Evolutionary conservation across 2,113 vertebrate species (phyloP).

Genomic region (Catagonus wagneri): DNA sequence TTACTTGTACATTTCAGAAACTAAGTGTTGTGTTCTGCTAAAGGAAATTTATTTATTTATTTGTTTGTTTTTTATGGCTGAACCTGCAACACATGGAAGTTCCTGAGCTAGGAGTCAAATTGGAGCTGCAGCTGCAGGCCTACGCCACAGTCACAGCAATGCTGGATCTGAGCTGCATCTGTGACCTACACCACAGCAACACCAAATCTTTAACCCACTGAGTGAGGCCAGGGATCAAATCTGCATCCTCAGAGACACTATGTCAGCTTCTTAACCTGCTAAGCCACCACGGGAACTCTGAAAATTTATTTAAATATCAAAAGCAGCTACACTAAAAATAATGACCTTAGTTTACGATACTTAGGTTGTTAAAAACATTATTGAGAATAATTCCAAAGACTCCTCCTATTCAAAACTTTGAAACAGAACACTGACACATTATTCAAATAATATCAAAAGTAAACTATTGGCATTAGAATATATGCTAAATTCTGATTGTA

Average conservation of each 20-base stretch:
- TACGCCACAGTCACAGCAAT: too few species aligned
- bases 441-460: background rate
- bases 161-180: too few species aligned
- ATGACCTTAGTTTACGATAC: background rate
- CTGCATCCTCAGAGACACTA: too few species aligned
- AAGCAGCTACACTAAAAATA: background rate
- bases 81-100: too few species aligned
- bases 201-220: too few species aligned
- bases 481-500: background rate
- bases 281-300: too few species aligned
- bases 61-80: too few species aligned
- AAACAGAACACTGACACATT: background rate
- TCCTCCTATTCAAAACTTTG: background rate
- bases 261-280: too few species aligned
- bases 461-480: background rate
- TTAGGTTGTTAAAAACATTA: background rate
- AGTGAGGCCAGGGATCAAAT: too few species aligned
- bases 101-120: too few species aligned
- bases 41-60: background rate
- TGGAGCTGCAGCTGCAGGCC: too few species aligned
- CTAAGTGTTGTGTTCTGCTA: background rate
- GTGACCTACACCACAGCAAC: too few species aligned
- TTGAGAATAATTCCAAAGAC: background rate
- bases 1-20: background rate
- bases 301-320: background rate